A percentile compares a stretch with the other conserved stretches of the same genome.
phyloP scores from a whole-genome alignment of 2,888 invertebrate genomes.

The Athrips mouffetella region DNA sequence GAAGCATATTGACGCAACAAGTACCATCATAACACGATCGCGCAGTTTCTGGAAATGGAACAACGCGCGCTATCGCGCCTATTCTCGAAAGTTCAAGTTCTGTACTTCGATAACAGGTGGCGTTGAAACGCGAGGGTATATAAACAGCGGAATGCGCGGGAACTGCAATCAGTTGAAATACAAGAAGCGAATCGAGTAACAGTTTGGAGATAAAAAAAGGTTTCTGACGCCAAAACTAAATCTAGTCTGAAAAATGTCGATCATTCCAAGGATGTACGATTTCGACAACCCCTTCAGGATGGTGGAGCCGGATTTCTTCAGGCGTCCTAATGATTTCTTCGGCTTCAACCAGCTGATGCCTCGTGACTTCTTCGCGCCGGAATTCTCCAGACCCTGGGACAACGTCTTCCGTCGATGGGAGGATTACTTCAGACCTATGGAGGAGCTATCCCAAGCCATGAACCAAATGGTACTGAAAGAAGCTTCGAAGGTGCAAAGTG shows the following conservation, averaged over 20 bases:
- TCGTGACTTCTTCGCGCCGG: conserved; percentile 27
- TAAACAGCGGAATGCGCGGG: conserved; percentile 25
- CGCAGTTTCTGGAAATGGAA: conserved; percentile 24
- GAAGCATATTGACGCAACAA: conserved; percentile 5
- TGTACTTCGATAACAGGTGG: conserved; percentile 34
- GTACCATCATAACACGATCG: neutral
- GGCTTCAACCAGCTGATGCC: conserved; percentile 34
- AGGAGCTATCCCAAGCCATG: conserved; percentile 50
- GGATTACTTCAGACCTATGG: conserved; percentile 44
- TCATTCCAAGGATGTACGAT: conserved; percentile 51
- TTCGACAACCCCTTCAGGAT: conserved; percentile 52
- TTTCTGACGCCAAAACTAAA: conserved; percentile 9
- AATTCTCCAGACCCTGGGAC: conserved; percentile 37
- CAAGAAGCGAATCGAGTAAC: conserved; percentile 14
- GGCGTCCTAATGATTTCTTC: conserved; percentile 37
- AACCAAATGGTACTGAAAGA: conserved; percentile 61
- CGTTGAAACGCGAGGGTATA: conserved; percentile 35
- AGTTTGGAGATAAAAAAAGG: neutral
- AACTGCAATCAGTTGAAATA: conserved; percentile 18
- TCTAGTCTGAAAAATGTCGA: conserved; percentile 47
- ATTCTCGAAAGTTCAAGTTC: conserved; percentile 36
- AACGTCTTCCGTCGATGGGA: conserved; percentile 36
- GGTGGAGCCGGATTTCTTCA: conserved; percentile 54
- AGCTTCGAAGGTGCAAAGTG: conserved; percentile 61
- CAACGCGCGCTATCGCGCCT: conserved; percentile 17